Evolutionary conservation across 2,113 vertebrate genomes (phyloP).

Genomic region (Pseudorasbora parva): DNA sequence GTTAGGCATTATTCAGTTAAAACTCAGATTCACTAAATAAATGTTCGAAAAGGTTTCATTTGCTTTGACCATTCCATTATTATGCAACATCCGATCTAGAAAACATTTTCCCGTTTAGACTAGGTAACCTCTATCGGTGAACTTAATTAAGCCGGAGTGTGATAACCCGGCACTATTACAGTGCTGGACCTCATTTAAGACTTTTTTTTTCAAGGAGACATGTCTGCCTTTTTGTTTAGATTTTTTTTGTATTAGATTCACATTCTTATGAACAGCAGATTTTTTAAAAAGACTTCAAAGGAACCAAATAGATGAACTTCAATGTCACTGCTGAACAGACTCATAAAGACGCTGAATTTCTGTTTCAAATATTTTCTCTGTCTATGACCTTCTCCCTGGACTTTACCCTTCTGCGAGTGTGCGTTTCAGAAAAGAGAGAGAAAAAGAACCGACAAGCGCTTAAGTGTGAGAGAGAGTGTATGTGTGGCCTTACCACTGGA

Average conservation of each 20-base stretch:
- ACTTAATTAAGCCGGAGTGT: conserved; percentile 3
- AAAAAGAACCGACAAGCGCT: not conserved
- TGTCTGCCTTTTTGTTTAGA: not conserved
- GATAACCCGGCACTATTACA: conserved; percentile 1
- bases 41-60: not conserved
- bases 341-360: not conserved
- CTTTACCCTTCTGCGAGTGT: not conserved
- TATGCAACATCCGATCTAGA: not conserved
- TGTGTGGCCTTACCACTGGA: too few species aligned
- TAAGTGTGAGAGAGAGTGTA: not conserved
- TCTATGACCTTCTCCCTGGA: conserved; percentile 22
- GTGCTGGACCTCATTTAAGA: conserved; percentile 9
- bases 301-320: not conserved
- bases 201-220: not conserved
- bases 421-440: conserved; percentile 15
- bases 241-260: not conserved
- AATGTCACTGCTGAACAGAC: conserved; percentile 2
- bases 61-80: not conserved
- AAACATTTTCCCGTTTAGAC: not conserved
- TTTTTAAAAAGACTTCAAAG: not conserved
- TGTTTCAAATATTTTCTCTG: conserved; percentile 3
- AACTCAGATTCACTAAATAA: not conserved
- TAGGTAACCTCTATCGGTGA: conserved; percentile 2
- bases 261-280: not conserved
- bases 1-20: not conserved